Percentiles rank a stretch among this genome's conserved stretches.
phyloP scores from a whole-genome alignment of 2,797 vertebrate species.

The Parauchenoglanis ngamensis region DNA sequence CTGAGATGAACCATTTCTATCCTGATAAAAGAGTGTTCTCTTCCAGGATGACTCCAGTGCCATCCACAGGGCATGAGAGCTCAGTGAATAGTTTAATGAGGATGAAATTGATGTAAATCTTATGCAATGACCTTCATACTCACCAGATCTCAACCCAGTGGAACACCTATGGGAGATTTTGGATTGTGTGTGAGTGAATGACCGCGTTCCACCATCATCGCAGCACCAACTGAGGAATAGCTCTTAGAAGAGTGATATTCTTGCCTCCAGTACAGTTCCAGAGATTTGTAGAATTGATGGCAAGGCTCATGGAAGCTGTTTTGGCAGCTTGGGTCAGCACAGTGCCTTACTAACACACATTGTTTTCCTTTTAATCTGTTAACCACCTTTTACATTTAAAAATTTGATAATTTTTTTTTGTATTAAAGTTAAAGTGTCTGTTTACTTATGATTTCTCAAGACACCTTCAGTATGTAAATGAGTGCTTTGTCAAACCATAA shows the following conservation, averaged over 20 bases:
- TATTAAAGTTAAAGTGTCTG: neutral
- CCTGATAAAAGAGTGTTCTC: neutral
- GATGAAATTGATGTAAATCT: neutral
- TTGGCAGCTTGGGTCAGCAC: neutral
- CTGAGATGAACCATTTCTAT: neutral
- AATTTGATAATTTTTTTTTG: neutral
- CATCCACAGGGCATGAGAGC: neutral
- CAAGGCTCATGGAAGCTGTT: neutral
- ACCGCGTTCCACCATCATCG: neutral
- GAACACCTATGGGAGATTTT: neutral
- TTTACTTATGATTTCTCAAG: neutral
- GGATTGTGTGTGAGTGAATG: neutral
- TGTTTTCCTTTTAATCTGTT: neutral
- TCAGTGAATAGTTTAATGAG: neutral
- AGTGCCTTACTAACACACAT: neutral
- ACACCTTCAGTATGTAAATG: neutral
- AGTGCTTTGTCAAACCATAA: neutral
- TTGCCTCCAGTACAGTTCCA: neutral
- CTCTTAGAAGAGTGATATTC: neutral
- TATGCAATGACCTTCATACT: conserved; percentile 6
- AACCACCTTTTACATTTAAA: neutral
- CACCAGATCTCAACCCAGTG: neutral
- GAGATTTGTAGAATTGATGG: neutral
- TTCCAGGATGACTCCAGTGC: neutral
- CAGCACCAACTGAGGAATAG: neutral